Base-by-base conservation (phyloP, 53 echinoderm and acorn worm genomes). In the Luidia sarsii region DNA sequence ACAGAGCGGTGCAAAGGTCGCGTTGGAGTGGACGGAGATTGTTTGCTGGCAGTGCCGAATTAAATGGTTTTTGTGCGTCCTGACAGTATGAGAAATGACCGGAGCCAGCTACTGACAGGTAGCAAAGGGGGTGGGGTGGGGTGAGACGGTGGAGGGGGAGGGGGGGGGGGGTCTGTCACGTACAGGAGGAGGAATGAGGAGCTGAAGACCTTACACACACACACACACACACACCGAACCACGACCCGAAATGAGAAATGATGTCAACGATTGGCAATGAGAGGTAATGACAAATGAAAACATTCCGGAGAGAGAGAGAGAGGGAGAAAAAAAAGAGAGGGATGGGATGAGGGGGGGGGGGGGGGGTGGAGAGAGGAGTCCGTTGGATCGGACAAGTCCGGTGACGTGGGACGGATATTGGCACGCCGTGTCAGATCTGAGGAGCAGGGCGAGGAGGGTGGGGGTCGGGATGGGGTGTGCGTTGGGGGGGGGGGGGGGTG, bases 371-470 rank as follows among this genome's bases (percentile, higher is more conserved):
- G n/a, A n/a, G n/a, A n/a, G n/a, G n/a, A n/a, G n/a, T n/a, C n/a
- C n/a, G n/a, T n/a, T n/a, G n/a, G n/a, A 23, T 71, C 7, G 57
- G 73, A 37, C 38, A 35, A 41, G 56, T 23, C 20, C 24, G 33
- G 74, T 74, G 41, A 71, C 56, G 74, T 74, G 59, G 59, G 59
- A 74, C 74, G 74, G 74, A 74, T 74, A 74, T 74, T 74, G 57
- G 57, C 57, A 56, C 74, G 28, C 29, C 57, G 57, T 19, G 57
- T 32, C 7, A 15, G 59, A 32, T 10, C 11, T 25, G 10, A n/a
- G n/a, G n/a, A n/a, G n/a, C n/a, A n/a, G n/a, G n/a, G n/a, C n/a
- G n/a, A n/a, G 36, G 66, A 39, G 66, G 7, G n/a, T 27, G 68
- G 25, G 28, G 22, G 53, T 16, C 71, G 50, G 53, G 33, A 32